A percentile compares a stretch with the other conserved stretches of the same genome.
These are phyloP conservation scores for Tipula lateralis DNA, from an alignment of 2,888 invertebrate genomes.

Conservation along the genomic window DNA sequence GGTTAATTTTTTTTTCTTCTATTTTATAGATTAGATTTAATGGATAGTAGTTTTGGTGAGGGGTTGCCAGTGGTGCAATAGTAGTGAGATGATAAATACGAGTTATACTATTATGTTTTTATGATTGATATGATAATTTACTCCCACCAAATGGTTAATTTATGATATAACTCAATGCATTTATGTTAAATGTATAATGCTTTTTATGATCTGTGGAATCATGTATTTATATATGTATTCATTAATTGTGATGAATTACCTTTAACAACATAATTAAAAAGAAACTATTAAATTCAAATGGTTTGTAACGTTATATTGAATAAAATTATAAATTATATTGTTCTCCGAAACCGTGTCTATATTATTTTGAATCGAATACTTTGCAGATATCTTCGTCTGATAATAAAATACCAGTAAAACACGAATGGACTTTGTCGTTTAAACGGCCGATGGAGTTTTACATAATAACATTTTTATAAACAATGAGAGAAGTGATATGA, in stretches of 20 bases:
- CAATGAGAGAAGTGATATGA: too few species aligned
- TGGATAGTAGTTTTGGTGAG: neutral
- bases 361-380: too few species aligned
- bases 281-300: neutral
- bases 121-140: neutral
- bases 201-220: neutral
- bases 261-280: neutral
- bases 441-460: too few species aligned
- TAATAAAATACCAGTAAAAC: too few species aligned
- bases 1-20: neutral
- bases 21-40: neutral
- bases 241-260: neutral
- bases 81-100: neutral
- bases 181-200: constrained; percentile 26
- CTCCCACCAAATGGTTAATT: neutral
- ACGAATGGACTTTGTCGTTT: too few species aligned
- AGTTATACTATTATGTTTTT: neutral
- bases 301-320: neutral
- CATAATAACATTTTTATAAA: too few species aligned
- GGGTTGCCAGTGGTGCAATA: neutral
- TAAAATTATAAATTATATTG: neutral
- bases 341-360: neutral
- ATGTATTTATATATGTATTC: neutral
- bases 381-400: too few species aligned
- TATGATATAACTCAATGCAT: neutral